Conservation (phyloP, 2,888 invertebrate species). For the Stratiomys singularior region DNA sequence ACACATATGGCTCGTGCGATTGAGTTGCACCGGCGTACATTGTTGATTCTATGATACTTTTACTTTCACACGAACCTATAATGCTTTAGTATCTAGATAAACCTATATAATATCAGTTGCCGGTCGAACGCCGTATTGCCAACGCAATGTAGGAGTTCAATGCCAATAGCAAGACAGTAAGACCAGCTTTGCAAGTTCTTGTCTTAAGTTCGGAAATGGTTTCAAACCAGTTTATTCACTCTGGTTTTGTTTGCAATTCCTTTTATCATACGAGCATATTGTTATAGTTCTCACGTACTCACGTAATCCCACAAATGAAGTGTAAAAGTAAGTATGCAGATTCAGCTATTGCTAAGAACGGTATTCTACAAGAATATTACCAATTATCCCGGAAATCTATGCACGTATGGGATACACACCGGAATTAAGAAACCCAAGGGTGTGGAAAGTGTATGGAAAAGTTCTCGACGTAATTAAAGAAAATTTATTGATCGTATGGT, state of each 20-base stretch:
- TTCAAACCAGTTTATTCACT: constrained; percentile 6
- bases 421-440: not conserved
- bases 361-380: constrained; percentile 2
- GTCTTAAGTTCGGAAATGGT: not conserved
- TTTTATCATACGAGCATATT: not conserved
- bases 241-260: not conserved
- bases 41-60: not conserved
- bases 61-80: not conserved
- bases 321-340: not conserved
- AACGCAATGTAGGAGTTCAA: not conserved
- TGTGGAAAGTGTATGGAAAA: not conserved
- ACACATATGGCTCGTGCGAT: not conserved
- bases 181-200: not conserved
- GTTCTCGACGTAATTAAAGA: not conserved
- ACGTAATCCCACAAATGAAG: not conserved
- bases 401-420: not conserved
- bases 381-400: not conserved
- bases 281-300: not conserved
- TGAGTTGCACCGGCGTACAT: not conserved
- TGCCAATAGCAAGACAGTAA: not conserved
- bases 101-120: not conserved
- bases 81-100: not conserved
- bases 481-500: no score
- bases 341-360: not conserved
- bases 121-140: not conserved